Evolutionary conservation across 2,113 vertebrate species (phyloP).

Genomic region (Mus spicilegus): DNA sequence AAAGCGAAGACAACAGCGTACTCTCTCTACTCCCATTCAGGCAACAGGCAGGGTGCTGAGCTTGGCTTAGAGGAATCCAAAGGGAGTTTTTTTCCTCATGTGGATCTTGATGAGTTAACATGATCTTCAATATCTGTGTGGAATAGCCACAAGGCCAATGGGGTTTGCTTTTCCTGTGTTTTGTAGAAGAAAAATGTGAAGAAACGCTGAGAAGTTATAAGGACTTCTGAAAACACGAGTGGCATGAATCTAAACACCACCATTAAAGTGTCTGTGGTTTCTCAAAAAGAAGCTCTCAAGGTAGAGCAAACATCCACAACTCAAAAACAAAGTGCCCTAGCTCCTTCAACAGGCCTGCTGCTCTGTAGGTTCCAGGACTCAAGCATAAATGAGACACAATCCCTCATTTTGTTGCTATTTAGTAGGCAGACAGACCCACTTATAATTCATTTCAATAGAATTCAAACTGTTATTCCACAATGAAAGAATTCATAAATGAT

Average conservation of each 20-base stretch:
- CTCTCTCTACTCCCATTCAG: background rate
- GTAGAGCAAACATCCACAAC: background rate
- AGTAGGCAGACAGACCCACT: background rate
- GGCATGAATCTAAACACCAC: background rate
- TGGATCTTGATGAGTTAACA: background rate
- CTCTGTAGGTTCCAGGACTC: background rate
- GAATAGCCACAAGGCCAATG: background rate
- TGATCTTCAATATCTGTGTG: background rate
- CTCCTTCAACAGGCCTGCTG: background rate
- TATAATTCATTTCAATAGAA: background rate
- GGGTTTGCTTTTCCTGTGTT: background rate
- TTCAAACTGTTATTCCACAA: background rate
- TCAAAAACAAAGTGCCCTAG: background rate
- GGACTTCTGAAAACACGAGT: background rate
- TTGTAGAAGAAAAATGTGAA: background rate
- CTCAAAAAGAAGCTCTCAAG: background rate
- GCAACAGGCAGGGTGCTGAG: background rate
- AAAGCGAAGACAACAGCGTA: background rate
- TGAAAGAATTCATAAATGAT: background rate
- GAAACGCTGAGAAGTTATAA: background rate
- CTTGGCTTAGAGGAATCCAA: background rate
- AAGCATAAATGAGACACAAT: background rate
- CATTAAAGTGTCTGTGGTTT: background rate
- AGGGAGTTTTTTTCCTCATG: background rate
- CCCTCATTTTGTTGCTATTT: background rate